phyloP scores from a whole-genome alignment of 2,797 vertebrate genomes.

The Pitangus sulphuratus region DNA sequence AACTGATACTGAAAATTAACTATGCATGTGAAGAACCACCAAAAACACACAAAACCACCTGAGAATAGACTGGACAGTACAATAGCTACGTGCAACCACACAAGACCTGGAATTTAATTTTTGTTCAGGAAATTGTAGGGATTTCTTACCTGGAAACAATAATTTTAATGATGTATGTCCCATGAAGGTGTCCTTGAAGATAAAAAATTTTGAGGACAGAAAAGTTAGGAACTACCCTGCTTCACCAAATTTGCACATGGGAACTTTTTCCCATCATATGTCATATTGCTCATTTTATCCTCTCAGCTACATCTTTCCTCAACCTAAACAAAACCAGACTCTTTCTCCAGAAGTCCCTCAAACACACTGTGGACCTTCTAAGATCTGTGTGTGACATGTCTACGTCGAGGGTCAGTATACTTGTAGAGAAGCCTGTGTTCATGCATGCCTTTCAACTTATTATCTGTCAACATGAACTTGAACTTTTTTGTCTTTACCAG shows the following conservation, averaged over 20 bases:
- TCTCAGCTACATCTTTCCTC: neutral
- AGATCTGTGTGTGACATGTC: neutral
- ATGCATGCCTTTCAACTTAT: neutral
- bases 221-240: neutral
- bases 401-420: neutral
- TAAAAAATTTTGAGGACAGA: neutral
- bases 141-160: neutral
- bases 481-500: neutral
- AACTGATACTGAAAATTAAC: neutral
- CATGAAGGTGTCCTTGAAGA: neutral
- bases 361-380: neutral
- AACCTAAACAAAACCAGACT: neutral
- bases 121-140: neutral
- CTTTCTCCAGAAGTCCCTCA: neutral
- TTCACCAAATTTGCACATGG: neutral
- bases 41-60: neutral
- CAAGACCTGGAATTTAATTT: neutral
- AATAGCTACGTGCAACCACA: neutral
- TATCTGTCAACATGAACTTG: neutral
- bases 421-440: neutral
- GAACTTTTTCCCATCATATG: neutral
- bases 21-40: neutral
- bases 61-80: neutral
- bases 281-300: neutral
- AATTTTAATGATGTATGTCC: neutral